A percentile compares a stretch with the other conserved stretches of the same genome.
Evolutionary conservation across 2,113 vertebrate species (phyloP).

Genomic region (Chaenocephalus aceratus): DNA sequence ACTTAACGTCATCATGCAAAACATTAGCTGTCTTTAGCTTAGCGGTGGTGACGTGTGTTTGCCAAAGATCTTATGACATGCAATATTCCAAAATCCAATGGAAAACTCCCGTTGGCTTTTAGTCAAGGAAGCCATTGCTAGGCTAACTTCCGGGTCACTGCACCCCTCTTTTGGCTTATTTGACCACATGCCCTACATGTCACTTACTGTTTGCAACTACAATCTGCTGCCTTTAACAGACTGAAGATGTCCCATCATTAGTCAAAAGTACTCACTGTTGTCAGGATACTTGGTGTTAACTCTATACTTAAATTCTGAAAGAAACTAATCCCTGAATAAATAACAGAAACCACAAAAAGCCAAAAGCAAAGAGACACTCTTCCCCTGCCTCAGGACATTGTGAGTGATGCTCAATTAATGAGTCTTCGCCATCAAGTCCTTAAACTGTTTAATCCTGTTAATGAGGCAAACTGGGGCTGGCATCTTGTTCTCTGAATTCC

Average conservation of each 20-base stretch:
- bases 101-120: too few relatives aligned
- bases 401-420: constrained; percentile 63
- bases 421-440: constrained; percentile 39
- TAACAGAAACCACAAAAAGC: background rate
- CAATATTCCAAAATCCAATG: too few relatives aligned
- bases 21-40: too few relatives aligned
- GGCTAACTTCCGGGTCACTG: too few relatives aligned
- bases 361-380: constrained; percentile 31
- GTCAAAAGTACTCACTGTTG: constrained; percentile 12
- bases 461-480: constrained; percentile 42
- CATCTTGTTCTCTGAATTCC: constrained; percentile 37
- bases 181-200: background rate
- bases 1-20: too few relatives aligned
- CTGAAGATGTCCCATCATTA: background rate
- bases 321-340: constrained; percentile 11
- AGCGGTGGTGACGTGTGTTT: too few relatives aligned
- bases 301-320: constrained; percentile 1
- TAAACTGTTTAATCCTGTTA: constrained; percentile 63
- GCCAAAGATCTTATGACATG: too few relatives aligned
- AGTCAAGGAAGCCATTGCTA: too few relatives aligned
- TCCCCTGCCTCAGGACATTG: constrained; percentile 32
- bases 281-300: background rate
- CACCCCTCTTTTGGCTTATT: background rate
- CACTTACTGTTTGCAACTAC: background rate
- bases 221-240: constrained; percentile 7